phyloP scores from a whole-genome alignment of 2,888 invertebrate species.

The Drosophila algonquin region DNA sequence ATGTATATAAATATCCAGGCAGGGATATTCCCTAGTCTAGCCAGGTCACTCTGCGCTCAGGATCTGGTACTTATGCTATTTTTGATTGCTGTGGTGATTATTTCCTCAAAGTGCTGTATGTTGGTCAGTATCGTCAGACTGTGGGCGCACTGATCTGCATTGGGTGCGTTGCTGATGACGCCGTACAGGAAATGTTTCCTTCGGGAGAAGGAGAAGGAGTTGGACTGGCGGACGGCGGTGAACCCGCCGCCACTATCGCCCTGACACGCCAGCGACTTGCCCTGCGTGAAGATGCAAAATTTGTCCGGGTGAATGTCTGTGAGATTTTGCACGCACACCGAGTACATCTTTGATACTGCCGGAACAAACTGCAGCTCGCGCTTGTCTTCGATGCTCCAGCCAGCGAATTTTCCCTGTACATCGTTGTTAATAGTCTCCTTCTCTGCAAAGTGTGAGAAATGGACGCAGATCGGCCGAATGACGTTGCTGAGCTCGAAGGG shows the following conservation, averaged over 20 bases:
- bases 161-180: conserved; percentile 71
- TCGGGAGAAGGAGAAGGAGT: too few species aligned
- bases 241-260: conserved; percentile 72
- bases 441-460: conserved; percentile 45
- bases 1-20: conserved; percentile 1
- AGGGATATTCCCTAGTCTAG: neutral
- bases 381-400: conserved; percentile 61
- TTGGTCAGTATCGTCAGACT: conserved; percentile 64
- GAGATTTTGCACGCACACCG: conserved; percentile 36
- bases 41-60: conserved; percentile 21
- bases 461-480: conserved; percentile 64
- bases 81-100: conserved; percentile 46
- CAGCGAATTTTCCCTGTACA: conserved; percentile 57
- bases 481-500: conserved; percentile 56
- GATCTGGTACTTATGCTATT: conserved; percentile 38
- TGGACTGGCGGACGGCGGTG: conserved; percentile 38
- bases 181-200: conserved; percentile 56
- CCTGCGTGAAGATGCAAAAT: conserved; percentile 67
- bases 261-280: conserved; percentile 62
- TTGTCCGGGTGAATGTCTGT: conserved; percentile 59
- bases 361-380: conserved; percentile 66
- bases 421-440: conserved; percentile 57
- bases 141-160: conserved; percentile 64
- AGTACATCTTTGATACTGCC: conserved; percentile 53
- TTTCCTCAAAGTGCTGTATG: conserved; percentile 52